Base-by-base conservation (phyloP, 92 coral and sea anemone genomes). In the Porites rus region DNA sequence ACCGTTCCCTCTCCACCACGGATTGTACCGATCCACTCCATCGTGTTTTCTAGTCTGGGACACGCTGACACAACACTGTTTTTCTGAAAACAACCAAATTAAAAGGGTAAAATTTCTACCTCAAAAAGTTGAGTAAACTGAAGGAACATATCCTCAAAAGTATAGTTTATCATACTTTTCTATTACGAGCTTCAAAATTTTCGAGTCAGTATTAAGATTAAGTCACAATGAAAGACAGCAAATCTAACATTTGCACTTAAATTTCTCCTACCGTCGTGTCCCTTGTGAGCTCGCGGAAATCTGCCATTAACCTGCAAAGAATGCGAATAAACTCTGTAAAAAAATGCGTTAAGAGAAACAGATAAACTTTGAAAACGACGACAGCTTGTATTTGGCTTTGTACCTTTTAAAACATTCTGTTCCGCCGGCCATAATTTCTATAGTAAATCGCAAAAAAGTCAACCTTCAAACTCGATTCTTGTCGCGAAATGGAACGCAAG, bases 21-120 rank as follows among this genome's bases (percentile, higher is more conserved):
- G 14, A 97, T 97, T 1, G 99, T 97, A 61, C 93, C 99, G 66
- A 80, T 80, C 99, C 99, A 97, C 69, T 90, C 92, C 62, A 89
- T 52, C 78, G 95, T 51, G 75, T 88, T 87, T 19, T 89, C 92
- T 58, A 81, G 87, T 25, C 46, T 38, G 46, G 99, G 99, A 72
- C 90, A 95, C 38, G 98, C 99, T 22, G 99, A 92, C 19, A 97
- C 86, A 31, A 69, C 79, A 4, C 89, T 85, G 50, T 90, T 14
- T 70, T 87, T 86, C 90, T 91, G 80, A n/a, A 46, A 38, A 38
- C 46, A 38, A 38, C 46, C 46, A 38, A 71, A 58, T 65, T 13
- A 19, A 18, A 83, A 61, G 4, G 20, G 63, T 3, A 38, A 38
- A 38, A 38, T 38, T 38, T 38, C 46, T 6, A 38, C 46, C 46